These are phyloP conservation scores for Sesamia inferens DNA, from an alignment of 2,888 invertebrate species.

Conservation along the genomic window DNA sequence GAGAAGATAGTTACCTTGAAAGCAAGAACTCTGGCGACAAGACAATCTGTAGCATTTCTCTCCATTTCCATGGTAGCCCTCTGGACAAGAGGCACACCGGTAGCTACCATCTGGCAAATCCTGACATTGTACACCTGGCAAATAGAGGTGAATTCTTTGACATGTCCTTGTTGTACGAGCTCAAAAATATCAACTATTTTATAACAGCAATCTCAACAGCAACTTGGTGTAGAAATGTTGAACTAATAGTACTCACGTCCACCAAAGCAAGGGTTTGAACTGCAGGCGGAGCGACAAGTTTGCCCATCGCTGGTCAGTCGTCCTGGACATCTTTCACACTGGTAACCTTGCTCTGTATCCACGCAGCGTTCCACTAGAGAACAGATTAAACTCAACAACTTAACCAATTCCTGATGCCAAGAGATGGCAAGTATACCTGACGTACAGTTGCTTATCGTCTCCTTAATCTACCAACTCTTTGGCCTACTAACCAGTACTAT, in stretches of 20 bases:
- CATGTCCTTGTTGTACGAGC: too few species aligned
- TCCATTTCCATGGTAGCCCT: conserved; percentile 94
- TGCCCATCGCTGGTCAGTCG: conserved; percentile 94
- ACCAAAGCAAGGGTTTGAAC: conserved; percentile 88
- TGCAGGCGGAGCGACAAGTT: conserved; percentile 93
- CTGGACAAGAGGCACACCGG: conserved; percentile 95
- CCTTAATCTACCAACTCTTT: not conserved
- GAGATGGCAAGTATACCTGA: too few species aligned
- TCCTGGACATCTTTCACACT: conserved; percentile 94
- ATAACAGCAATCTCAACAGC: too few species aligned
- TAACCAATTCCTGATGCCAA: too few species aligned
- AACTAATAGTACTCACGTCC: conserved; percentile 79
- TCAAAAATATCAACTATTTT: too few species aligned
- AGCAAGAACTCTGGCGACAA: conserved; percentile 78
- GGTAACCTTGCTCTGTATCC: conserved; percentile 92
- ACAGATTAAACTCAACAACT: not conserved
- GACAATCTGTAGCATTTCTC: conserved; percentile 90
- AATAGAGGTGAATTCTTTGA: too few species aligned
- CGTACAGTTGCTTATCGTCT: not conserved
- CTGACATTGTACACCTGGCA: conserved; percentile 75
- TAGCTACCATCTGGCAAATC: conserved; percentile 88
- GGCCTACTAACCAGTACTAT: not conserved
- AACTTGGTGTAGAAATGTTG: too few species aligned
- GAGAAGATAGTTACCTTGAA: conserved; percentile 68
- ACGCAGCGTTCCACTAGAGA: conserved; percentile 91